A percentile compares a stretch with the other conserved stretches of the same genome.
phyloP scores from a whole-genome alignment of 2,113 vertebrate species.

The Loxodonta africana region DNA sequence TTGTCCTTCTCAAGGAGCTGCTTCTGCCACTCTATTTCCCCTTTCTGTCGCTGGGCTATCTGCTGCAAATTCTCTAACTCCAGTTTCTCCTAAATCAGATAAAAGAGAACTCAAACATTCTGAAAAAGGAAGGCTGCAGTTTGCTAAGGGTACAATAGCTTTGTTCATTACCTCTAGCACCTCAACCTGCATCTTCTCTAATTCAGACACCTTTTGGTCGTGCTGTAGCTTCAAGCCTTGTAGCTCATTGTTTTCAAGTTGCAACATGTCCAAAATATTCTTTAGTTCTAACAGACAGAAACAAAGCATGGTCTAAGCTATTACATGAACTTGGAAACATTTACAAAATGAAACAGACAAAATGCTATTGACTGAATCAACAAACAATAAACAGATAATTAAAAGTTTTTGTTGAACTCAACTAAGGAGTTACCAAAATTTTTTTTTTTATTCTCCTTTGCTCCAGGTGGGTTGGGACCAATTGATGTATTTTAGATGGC shows the following conservation, averaged over 20 bases:
- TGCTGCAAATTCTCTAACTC: constrained; percentile 89
- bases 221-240: constrained; percentile 89
- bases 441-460: no score
- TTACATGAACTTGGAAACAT: constrained; percentile 25
- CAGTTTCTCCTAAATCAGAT: constrained; percentile 86
- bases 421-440: neutral
- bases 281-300: constrained; percentile 89
- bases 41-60: constrained; percentile 85
- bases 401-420: neutral
- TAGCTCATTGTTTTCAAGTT: constrained; percentile 89
- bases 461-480: no score
- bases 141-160: neutral
- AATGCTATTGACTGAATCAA: neutral
- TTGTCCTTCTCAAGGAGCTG: constrained; percentile 86
- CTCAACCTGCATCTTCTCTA: constrained; percentile 87
- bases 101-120: neutral
- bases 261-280: constrained; percentile 89
- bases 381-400: neutral
- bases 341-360: constrained; percentile 56
- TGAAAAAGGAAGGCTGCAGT: neutral
- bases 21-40: constrained; percentile 88
- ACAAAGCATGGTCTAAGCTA: neutral
- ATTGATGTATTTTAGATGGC: no score
- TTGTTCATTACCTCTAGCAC: constrained; percentile 87
- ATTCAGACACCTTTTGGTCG: constrained; percentile 88